Percentiles rank a stretch among this genome's conserved stretches.
Evolutionary conservation across 2,797 vertebrate species (phyloP).

Genomic region (Tolypeutes matacus): DNA sequence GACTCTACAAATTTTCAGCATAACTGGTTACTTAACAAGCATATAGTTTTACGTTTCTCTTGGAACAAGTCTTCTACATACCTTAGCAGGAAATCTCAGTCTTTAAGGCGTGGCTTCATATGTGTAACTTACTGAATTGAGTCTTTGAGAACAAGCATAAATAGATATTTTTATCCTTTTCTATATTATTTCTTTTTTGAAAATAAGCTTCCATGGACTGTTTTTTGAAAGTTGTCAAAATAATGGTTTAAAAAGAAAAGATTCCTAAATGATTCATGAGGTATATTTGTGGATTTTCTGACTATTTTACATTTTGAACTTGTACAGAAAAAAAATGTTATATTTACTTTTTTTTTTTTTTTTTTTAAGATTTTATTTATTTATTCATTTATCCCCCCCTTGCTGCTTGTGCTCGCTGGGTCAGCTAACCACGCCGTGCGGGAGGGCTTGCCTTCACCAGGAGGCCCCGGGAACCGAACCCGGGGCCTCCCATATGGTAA

Average conservation of each 20-base stretch:
- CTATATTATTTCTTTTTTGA: conserved; percentile 7
- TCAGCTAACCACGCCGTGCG: too few relatives aligned
- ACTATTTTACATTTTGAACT: conserved; percentile 12
- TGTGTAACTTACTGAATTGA: neutral
- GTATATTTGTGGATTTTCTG: neutral
- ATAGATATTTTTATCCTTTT: neutral
- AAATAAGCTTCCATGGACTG: conserved; percentile 18
- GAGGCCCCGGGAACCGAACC: too few relatives aligned
- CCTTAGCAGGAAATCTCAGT: neutral
- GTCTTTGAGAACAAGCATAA: conserved; percentile 47
- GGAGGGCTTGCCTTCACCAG: too few relatives aligned
- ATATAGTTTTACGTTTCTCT: neutral
- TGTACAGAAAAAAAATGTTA: neutral
- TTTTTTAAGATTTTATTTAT: too few relatives aligned
- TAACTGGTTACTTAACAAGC: neutral
- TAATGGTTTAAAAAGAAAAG: neutral
- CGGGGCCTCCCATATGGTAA: too few relatives aligned
- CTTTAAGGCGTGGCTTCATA: neutral
- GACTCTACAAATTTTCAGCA: neutral
- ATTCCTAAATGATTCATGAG: neutral
- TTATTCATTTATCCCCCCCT: too few relatives aligned
- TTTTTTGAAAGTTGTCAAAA: conserved; percentile 54
- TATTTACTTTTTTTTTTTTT: conserved; percentile 24
- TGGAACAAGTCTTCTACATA: neutral
- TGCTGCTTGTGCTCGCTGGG: too few relatives aligned